Evolutionary conservation across 1,140 invertebrate genomes (phyloP), one percentile per base, ranked within the genome.

Genomic region (Drosophila lacteicornis): DNA sequence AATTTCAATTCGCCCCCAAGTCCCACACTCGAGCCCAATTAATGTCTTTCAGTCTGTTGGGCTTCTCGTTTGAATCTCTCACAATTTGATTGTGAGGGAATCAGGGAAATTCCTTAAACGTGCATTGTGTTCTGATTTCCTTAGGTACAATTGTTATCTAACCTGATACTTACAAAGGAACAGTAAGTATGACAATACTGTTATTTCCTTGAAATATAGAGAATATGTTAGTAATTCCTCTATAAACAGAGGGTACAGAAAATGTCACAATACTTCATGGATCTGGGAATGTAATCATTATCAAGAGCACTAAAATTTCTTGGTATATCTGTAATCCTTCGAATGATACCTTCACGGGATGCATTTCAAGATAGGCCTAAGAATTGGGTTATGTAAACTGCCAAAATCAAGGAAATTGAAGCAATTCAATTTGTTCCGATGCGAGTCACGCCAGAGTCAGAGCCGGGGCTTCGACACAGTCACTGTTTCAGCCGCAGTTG

Each of bases 1-100:
- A 73, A 74, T 71, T 73, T 50, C 15, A 19, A 19, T 59, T 71
- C 17, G 43, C 69, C 68, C 66, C 6, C 19, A 27, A 58, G 69
- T 13, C 36, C 13, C 25, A 22, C 11, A 17, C 9, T n/a, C n/a
- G 15, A 25, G 45, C 30, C 1, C 25, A 49, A 40, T 66, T 38
- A 66, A 66, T 17, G 22, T n/a, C 40, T 56, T 33, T 33, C 19
- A 25, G 57, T 17, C 4, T 5, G 25, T 4, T 27, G 11, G 17
- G 19, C 7, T 60, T n/a, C 12, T 25, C 4, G 15, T 27, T 65
- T 4, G 30, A 33, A 22, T 22, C 30, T 53, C 51, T 53, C 17
- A 30, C 6, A 33, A 43, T 59, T 19, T n/a, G 17, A 13, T 27
- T 19, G 12, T 13, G 33, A 0, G 15, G 13, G 19, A 60, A 33